Conservation (phyloP, 2,113 vertebrate genomes). For the Cinclus cinclus region DNA sequence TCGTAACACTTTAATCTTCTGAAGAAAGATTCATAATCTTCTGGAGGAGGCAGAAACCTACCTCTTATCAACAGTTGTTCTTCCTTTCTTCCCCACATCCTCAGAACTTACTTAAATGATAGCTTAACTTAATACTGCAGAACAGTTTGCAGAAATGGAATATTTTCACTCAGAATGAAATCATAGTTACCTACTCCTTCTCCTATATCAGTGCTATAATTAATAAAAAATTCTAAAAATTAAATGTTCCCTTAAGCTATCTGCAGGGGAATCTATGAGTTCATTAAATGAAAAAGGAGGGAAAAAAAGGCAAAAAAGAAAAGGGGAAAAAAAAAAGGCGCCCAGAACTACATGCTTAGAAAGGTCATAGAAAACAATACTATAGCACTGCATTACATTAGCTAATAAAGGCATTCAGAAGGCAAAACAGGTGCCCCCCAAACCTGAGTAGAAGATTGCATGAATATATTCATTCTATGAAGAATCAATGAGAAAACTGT, state of each 20-base stretch:
- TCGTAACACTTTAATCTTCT: neutral
- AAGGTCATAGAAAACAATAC: neutral
- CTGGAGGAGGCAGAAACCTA: neutral
- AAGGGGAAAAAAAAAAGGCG: neutral
- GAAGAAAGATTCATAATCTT: neutral
- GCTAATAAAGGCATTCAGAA: slow-evolving; percentile 14
- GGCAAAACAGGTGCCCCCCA: neutral
- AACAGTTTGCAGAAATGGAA: neutral
- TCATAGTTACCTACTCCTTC: slow-evolving; percentile 2
- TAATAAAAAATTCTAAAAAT: slow-evolving; percentile 39
- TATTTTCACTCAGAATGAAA: slow-evolving; percentile 26
- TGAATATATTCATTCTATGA: slow-evolving; percentile 24
- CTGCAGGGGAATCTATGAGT: neutral
- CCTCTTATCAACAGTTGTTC: neutral
- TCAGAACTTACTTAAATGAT: neutral
- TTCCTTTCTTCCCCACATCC: neutral
- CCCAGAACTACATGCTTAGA: neutral
- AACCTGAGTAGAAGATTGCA: neutral
- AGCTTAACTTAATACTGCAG: neutral
- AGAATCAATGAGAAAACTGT: slow-evolving; percentile 8
- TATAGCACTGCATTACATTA: neutral
- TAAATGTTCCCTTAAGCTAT: slow-evolving; percentile 31
- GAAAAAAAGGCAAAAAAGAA: neutral
- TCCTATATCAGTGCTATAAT: neutral
- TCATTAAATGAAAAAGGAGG: neutral